Evolutionary conservation across 2,113 vertebrate species (phyloP), one percentile per base, ranked within the genome.

Genomic region (Cololabis saira): DNA sequence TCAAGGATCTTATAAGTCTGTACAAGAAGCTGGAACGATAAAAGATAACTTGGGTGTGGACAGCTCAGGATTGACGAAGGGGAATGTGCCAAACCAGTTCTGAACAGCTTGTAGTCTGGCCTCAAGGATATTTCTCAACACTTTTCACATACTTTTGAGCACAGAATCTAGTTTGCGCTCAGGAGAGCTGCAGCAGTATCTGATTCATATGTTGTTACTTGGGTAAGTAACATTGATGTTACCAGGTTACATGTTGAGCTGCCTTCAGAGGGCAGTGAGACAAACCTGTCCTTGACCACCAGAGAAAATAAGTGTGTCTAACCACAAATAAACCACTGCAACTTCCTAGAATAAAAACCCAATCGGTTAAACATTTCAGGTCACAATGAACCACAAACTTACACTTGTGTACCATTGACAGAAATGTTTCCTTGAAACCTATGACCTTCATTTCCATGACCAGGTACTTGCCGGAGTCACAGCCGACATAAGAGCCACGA

Each of bases 81-180:
- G 18, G 50, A 5, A 50, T 40, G 43, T 43, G 41, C 2, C 50
- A 71, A 74, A 85, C 74, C 54, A 22, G 62, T 69, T 85, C 56
- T 62, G 6, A 45, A 74, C 65, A 47, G 50, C 61, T 65, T 62
- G 30, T 7, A 54, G 49, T 19, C 10, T 57, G 15, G 45, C 57
- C 33, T 44, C 24, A 43, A 33, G 50, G 19, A 13, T 2, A 33
- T 9, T 10, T 66, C 4, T 52, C 14, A 47, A 16, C 16, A 44
- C 60, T 21, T 9, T 19, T 15, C 1, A 49, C 22, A n/a, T 1
- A 53, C 22, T 18, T 61, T 19, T 24, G 30, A 71, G 24, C 22
- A 47, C 53, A 48, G 2, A 43, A 7, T 63, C 14, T 59, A n/a
- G 22, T 12, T 58, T 30, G 18, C 8, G 41, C 67, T 73, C 6